phyloP scores from a whole-genome alignment of 2,113 vertebrate species.

The Polyodon spathula region DNA sequence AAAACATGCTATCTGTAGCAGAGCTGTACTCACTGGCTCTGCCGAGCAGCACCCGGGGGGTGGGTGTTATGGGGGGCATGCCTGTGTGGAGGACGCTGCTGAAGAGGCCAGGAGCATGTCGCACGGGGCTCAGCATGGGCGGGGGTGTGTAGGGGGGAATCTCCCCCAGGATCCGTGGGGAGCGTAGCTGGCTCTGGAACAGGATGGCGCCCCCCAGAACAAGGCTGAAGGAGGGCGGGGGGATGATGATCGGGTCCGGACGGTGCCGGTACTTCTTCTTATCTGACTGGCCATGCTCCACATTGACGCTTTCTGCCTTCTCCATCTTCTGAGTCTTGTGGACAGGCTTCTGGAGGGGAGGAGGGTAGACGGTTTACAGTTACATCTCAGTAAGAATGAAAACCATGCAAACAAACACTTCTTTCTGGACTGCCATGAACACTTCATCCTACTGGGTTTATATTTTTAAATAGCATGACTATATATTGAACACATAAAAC shows the following conservation, averaged over 20 bases:
- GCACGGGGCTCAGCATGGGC: conserved; percentile 75
- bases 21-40: conserved; percentile 58
- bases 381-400: too few species aligned
- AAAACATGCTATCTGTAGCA: too few species aligned
- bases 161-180: conserved; percentile 53
- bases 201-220: conserved; percentile 58
- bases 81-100: conserved; percentile 53
- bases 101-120: conserved; percentile 79
- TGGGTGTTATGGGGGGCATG: conserved; percentile 50
- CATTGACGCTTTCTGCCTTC: neutral
- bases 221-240: conserved; percentile 50
- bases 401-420: too few species aligned
- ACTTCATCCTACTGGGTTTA: too few species aligned
- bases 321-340: conserved; percentile 4
- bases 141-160: conserved; percentile 70
- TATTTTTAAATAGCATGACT: too few species aligned
- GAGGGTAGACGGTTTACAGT: too few species aligned
- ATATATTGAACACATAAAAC: too few species aligned
- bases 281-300: conserved; percentile 30
- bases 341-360: neutral
- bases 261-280: conserved; percentile 68
- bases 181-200: conserved; percentile 76
- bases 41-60: conserved; percentile 58
- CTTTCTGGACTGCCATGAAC: too few species aligned
- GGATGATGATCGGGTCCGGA: conserved; percentile 73